Conservation (phyloP, 2,113 vertebrate species). For the Apodemus speciosus region DNA sequence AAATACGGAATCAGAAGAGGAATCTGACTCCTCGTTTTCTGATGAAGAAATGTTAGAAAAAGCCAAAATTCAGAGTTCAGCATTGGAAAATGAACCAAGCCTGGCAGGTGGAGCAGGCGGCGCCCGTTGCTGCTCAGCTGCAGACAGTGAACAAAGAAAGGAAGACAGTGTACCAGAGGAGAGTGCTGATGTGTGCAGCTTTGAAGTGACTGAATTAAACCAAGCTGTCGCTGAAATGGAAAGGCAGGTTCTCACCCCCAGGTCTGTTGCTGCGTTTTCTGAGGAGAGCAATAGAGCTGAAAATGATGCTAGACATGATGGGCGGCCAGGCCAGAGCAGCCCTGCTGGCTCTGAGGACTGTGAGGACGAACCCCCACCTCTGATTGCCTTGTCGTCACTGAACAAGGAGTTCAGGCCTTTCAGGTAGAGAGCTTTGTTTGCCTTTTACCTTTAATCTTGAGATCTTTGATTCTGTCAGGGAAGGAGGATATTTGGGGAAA, state of each 20-base stretch:
- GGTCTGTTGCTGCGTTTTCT: conserved; percentile 53
- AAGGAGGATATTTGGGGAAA: not conserved
- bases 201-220: conserved; percentile 86
- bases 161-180: conserved; percentile 57
- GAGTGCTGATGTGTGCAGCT: conserved; percentile 14
- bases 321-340: conserved; percentile 24
- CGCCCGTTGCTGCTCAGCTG: not conserved
- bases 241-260: conserved; percentile 76
- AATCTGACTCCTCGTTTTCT: conserved; percentile 47
- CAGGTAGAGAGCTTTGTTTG: conserved; percentile 74
- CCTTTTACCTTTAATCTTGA: conserved; percentile 39
- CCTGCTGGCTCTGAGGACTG: conserved; percentile 66
- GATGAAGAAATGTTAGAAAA: conserved; percentile 69
- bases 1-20: conserved; percentile 64
- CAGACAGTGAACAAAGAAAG: not conserved
- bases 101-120: not conserved
- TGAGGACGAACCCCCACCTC: conserved; percentile 86
- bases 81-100: not conserved
- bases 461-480: not conserved
- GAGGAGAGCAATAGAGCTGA: conserved; percentile 22
- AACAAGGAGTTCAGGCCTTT: conserved; percentile 87
- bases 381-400: conserved; percentile 84
- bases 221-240: conserved; percentile 87
- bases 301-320: conserved; percentile 59
- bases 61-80: not conserved